Evolutionary conservation across 1,140 invertebrate genomes (phyloP).

Genomic region (Gyrodactylus bullatarudis): DNA sequence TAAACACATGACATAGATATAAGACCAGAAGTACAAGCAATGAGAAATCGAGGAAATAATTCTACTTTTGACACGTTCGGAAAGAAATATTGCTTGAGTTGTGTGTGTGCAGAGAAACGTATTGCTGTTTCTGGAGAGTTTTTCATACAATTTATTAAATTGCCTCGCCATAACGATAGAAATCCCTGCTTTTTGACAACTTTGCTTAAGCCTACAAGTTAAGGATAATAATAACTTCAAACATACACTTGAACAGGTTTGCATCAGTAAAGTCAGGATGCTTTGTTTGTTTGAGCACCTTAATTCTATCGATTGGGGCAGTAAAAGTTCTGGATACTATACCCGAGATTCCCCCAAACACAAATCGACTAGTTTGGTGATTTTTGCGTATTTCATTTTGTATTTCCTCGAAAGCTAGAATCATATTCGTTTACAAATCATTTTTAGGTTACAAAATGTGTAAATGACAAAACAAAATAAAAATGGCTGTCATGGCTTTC

Average conservation of each 20-base stretch:
- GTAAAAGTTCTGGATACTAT: slow-evolving; percentile 4
- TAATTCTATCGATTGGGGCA: slow-evolving; percentile 6
- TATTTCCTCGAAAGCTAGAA: background rate
- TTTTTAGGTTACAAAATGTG: background rate
- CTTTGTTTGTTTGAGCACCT: slow-evolving; percentile 1
- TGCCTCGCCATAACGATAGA: slow-evolving; percentile 64
- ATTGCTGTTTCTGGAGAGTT: slow-evolving; percentile 85
- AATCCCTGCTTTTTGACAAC: slow-evolving; percentile 59
- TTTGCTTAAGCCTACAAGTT: background rate
- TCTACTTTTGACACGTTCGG: slow-evolving; percentile 34
- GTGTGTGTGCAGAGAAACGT: slow-evolving; percentile 77
- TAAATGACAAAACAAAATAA: too few relatives aligned
- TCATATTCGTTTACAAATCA: background rate
- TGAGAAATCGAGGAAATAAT: slow-evolving; percentile 58
- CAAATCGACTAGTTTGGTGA: background rate
- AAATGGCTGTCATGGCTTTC: too few relatives aligned
- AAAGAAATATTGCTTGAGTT: background rate
- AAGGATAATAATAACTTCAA: background rate
- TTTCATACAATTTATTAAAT: slow-evolving; percentile 89
- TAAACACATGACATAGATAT: slow-evolving; percentile 39
- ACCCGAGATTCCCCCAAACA: slow-evolving; percentile 4
- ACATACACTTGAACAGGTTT: background rate
- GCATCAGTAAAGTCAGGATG: background rate
- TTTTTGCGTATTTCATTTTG: background rate
- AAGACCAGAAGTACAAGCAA: slow-evolving; percentile 73